Base-by-base conservation (phyloP, 2,797 vertebrate species). In the Pseudochaenichthys georgianus region DNA sequence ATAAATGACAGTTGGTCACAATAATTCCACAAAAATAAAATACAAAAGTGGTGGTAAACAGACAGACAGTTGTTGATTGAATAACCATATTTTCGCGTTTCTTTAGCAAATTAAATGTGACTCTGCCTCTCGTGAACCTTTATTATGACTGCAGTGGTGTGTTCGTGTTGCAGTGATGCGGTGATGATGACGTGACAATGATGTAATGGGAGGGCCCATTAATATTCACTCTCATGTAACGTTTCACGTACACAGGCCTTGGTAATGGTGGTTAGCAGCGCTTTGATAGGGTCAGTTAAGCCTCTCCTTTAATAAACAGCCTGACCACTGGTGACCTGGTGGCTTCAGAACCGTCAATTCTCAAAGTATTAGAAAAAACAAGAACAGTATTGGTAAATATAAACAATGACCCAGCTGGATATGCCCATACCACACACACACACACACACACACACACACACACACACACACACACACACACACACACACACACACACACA, bases 121-220 rank as follows among this genome's bases (percentile, higher is more conserved):
- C 46, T 43, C 21, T 43, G 60, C 57, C 50, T 57, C 59, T 38
- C 47, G 48, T 61, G 42, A 65, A 64, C n/a, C 52, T 65, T 13
- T 50, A 57, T 59, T 55, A 23, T 48, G 45, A 57, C 70, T 67
- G 77, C 72, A 75, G 61, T 53, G 63, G 38, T 48, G 12, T 17
- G 55, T 12, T n/a, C 58, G 8, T 47, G 16, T 11, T 51, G 68
- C 74, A 73, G 46, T 67, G 64, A 77, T 70, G 76, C 71, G n/a
- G 73, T 31, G 75, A 70, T 60, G 78, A 75, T 83, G 82, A 81
- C 62, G 75, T 64, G 75, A 41, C 60, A 75, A 70, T 84, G 77
- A 84, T 78, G 82, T 54, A 78, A 78, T 50, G 74, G 54, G 68
- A 77, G 64, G 61, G n/a, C 34, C 51, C 79, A 73, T 64, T 66